A percentile compares a stretch with the other conserved stretches of the same genome.
phyloP scores from a whole-genome alignment of 2,888 invertebrate genomes.

The Autographa gamma region DNA sequence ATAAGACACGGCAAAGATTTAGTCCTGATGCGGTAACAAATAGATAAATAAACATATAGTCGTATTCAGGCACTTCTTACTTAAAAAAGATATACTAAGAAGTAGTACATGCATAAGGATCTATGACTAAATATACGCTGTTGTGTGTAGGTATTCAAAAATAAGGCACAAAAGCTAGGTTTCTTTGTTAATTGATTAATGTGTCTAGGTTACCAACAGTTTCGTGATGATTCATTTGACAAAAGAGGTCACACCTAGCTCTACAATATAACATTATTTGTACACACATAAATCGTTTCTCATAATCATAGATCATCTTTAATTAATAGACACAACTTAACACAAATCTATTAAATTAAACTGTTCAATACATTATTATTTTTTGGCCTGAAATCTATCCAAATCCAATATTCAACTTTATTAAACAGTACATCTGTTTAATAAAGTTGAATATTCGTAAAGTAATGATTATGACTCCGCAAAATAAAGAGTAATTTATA shows the following conservation, averaged over 20 bases:
- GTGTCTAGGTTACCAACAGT: not conserved
- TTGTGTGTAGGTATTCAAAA: not conserved
- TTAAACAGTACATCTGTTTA: too few relatives aligned
- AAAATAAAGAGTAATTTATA: not conserved
- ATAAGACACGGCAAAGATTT: too few relatives aligned
- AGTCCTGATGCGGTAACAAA: too few relatives aligned
- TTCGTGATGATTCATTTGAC: not conserved
- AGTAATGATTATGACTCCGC: not conserved
- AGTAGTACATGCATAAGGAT: not conserved
- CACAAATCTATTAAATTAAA: too few relatives aligned
- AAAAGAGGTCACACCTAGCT: not conserved
- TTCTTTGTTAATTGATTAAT: conserved; percentile 1
- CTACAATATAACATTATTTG: not conserved
- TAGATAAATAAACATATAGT: not conserved
- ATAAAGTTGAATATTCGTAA: not conserved
- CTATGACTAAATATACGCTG: not conserved
- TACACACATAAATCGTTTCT: too few relatives aligned
- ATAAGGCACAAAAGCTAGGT: not conserved
- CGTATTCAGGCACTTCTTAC: not conserved
- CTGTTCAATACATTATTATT: too few relatives aligned
- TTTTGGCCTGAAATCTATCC: too few relatives aligned
- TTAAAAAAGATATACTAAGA: not conserved
- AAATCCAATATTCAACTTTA: too few relatives aligned
- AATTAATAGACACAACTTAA: too few relatives aligned
- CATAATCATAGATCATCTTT: too few relatives aligned